phyloP scores from a whole-genome alignment of 2,888 invertebrate genomes.

The Lepidocyrtoides sp. region DNA sequence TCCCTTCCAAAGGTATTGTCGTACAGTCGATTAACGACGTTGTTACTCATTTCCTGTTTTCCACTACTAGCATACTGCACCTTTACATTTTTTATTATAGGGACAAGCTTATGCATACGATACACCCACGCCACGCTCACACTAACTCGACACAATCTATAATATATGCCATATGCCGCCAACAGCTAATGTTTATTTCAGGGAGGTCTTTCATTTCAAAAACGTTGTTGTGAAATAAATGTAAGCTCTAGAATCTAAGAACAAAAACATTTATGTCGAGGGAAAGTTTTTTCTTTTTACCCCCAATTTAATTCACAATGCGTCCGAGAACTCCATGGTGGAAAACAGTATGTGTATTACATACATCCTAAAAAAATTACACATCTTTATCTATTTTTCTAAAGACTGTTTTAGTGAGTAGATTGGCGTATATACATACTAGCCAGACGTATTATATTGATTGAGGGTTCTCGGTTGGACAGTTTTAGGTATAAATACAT shows the following conservation, averaged over 20 bases:
- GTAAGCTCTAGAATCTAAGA: no score
- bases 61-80: no score
- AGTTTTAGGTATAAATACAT: constrained; percentile 75
- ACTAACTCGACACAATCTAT: no score
- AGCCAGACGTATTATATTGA: constrained; percentile 32
- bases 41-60: constrained; percentile 45
- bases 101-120: no score
- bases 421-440: neutral
- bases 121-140: no score
- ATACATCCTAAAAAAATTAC: neutral
- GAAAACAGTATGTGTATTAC: neutral
- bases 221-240: no score
- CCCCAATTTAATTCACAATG: neutral
- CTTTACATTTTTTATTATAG: no score
- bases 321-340: neutral
- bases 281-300: neutral
- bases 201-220: no score
- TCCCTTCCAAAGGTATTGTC: neutral
- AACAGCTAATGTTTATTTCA: no score
- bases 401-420: neutral
- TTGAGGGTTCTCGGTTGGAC: constrained; percentile 64
- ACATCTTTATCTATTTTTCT: no score
- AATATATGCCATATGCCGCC: no score
- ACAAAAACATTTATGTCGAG: neutral
- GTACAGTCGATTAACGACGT: constrained; percentile 24